These are phyloP conservation scores for Zosterops hypoxanthus DNA, from an alignment of 2,113 vertebrate genomes.

Conservation along the genomic window DNA sequence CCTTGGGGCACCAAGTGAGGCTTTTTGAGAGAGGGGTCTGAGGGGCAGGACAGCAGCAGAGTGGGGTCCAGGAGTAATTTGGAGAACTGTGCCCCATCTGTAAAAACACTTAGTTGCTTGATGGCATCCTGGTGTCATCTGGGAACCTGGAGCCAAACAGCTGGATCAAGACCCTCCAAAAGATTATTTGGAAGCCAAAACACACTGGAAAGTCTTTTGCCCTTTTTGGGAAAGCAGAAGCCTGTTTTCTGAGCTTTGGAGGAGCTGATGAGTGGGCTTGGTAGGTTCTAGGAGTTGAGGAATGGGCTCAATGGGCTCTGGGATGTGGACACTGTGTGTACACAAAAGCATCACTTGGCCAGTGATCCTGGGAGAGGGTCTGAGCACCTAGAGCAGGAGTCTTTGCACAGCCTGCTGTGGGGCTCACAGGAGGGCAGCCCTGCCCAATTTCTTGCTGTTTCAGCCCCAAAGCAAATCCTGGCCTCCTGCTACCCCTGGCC, in stretches of 20 bases:
- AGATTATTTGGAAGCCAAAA: background rate
- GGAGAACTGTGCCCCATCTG: background rate
- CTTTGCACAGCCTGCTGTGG: background rate
- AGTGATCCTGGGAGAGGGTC: background rate
- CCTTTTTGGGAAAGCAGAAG: background rate
- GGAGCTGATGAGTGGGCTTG: background rate
- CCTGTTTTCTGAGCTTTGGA: background rate
- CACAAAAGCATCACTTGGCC: background rate
- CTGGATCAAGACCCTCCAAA: background rate
- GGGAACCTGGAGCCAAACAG: background rate
- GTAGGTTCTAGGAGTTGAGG: background rate
- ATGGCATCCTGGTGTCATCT: background rate
- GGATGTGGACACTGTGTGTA: background rate
- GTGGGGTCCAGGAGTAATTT: background rate
- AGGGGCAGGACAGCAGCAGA: background rate
- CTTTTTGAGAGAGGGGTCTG: background rate
- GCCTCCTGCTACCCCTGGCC: accelerated
- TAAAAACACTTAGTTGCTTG: background rate
- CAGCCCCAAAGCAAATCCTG: background rate
- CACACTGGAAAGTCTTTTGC: background rate
- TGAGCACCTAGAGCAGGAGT: background rate
- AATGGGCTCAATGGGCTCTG: background rate
- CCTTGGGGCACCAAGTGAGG: background rate
- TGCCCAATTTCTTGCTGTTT: background rate
- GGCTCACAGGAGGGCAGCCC: background rate